Percentiles rank a stretch among this genome's conserved stretches.
Conservation (phyloP, 2,113 vertebrate genomes). For the Balaenoptera acutorostrata region DNA sequence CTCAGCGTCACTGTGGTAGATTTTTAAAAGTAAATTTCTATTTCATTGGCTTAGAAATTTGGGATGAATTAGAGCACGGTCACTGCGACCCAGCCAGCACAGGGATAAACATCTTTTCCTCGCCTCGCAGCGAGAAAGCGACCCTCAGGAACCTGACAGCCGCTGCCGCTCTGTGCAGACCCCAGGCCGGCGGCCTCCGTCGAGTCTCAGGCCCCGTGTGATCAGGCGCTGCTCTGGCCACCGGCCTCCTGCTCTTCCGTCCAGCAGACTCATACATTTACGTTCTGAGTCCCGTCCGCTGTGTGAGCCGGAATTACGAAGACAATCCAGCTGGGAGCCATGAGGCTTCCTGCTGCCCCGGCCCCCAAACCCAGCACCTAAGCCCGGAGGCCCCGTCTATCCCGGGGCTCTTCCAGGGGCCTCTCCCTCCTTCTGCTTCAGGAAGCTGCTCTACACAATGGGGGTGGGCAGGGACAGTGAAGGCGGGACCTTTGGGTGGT, state of each 20-base stretch:
- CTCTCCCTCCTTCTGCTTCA: neutral
- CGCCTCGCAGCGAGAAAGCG: neutral
- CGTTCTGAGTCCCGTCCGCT: too few relatives aligned
- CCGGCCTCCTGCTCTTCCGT: neutral
- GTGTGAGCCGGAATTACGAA: neutral
- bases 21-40: neutral
- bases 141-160: neutral
- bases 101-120: neutral
- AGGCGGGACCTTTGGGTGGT: neutral
- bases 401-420: rapidly evolving
- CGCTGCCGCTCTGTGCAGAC: neutral
- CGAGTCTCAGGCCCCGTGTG: neutral
- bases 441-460: neutral
- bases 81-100: neutral
- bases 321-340: rapidly evolving
- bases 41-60: neutral
- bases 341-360: neutral
- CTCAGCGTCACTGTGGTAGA: too few relatives aligned
- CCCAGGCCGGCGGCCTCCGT: neutral
- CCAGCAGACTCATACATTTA: neutral
- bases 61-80: neutral
- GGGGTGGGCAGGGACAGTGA: neutral
- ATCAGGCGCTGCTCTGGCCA: neutral
- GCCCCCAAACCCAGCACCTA: rapidly evolving
- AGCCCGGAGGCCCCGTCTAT: too few relatives aligned